phyloP scores from a whole-genome alignment of 2,888 invertebrate genomes.

The Ectropis crepuscularia region DNA sequence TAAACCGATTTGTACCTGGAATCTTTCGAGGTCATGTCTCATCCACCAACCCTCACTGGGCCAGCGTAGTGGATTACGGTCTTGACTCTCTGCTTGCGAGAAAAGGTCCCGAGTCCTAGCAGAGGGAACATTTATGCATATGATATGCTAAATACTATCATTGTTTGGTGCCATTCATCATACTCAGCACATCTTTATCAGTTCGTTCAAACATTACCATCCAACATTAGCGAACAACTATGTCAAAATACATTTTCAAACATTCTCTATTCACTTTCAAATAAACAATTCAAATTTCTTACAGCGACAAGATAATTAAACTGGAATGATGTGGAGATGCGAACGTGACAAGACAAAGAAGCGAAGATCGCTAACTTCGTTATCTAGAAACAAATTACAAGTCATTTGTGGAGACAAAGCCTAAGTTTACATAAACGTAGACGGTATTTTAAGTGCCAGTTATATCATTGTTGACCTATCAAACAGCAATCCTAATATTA shows the following conservation, averaged over 20 bases:
- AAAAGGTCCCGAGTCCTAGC: too few species aligned
- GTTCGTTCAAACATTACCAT: constrained; percentile 49
- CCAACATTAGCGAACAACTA: constrained; percentile 14
- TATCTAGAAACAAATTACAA: constrained; percentile 46
- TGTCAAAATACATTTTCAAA: constrained; percentile 6
- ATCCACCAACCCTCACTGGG: too few species aligned
- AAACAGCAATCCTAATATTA: background rate
- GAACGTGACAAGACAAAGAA: constrained; percentile 30
- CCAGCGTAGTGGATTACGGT: too few species aligned
- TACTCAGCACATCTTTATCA: constrained; percentile 70
- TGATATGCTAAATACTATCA: constrained; percentile 50
- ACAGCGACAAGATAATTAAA: constrained; percentile 13
- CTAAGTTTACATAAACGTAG: constrained; percentile 4
- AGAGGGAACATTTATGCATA: too few species aligned
- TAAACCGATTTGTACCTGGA: too few species aligned
- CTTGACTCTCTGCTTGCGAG: too few species aligned
- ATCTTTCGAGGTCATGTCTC: too few species aligned
- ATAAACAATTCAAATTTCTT: background rate
- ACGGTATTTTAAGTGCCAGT: constrained; percentile 12
- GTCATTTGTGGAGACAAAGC: constrained; percentile 34
- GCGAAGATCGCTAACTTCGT: constrained; percentile 33
- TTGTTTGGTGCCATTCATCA: constrained; percentile 59
- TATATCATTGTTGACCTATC: constrained; percentile 12
- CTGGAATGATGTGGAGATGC: constrained; percentile 6
- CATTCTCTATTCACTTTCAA: background rate